Percentiles rank a stretch among this genome's conserved stretches.
Evolutionary conservation across 2,888 invertebrate genomes (phyloP).

Genomic region (Spatulosminthurus flaviceps): DNA sequence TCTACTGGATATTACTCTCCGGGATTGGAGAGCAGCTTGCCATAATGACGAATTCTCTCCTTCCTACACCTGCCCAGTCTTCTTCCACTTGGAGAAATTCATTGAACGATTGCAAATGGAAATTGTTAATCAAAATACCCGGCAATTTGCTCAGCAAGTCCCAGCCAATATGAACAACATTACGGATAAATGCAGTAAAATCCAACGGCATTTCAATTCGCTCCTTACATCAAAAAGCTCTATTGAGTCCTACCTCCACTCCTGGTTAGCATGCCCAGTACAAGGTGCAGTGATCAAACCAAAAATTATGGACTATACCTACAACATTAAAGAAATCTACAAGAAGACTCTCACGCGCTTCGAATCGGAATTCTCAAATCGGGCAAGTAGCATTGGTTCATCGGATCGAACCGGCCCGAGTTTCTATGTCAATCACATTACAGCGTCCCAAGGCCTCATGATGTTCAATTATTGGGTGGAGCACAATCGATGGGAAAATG

Average conservation of each 20-base stretch:
- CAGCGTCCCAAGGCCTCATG: conserved; percentile 58
- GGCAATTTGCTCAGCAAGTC: neutral
- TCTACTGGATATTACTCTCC: conserved; percentile 54
- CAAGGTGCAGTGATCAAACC: neutral
- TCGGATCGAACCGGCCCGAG: conserved; percentile 57
- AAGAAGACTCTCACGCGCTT: conserved; percentile 58
- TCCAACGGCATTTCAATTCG: conserved; percentile 56
- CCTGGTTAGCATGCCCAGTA: neutral
- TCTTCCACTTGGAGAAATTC: conserved; percentile 58
- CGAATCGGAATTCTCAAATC: conserved; percentile 58
- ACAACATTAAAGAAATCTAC: conserved; percentile 58
- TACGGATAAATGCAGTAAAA: conserved; percentile 50
- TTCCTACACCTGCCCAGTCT: conserved; percentile 59
- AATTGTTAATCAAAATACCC: conserved; percentile 42
- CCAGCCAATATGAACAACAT: conserved; percentile 34
- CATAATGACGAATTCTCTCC: conserved; percentile 56
- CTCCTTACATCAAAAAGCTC: conserved; percentile 51
- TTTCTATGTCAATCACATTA: conserved; percentile 60
- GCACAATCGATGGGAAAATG: conserved; percentile 57
- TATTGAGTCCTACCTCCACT: conserved; percentile 52
- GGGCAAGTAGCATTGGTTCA: conserved; percentile 40
- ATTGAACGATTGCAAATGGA: conserved; percentile 57
- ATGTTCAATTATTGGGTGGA: conserved; percentile 57
- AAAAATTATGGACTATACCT: conserved; percentile 51
- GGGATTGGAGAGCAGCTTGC: conserved; percentile 60